phyloP scores from a whole-genome alignment of 2,113 vertebrate species.

The cattle (Bos taurus) region ARS-UCD2.0 NC_037338.1:83806001-83806500 shows the following conservation, averaged over 20 bases:
- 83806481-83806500: too few relatives aligned
- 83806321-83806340: not conserved
- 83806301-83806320: not conserved
- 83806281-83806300: not conserved
- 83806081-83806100: not conserved
- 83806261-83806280: not conserved
- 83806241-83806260: not conserved
- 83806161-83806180: not conserved
- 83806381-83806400: too few relatives aligned
- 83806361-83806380: too few relatives aligned
- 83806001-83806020: not conserved
- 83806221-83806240: not conserved
- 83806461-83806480: too few relatives aligned
- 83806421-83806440: too few relatives aligned
- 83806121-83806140: not conserved
- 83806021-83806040: not conserved
- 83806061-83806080: not conserved
- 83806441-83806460: too few relatives aligned
- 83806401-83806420: too few relatives aligned
- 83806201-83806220: not conserved
- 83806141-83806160: not conserved
- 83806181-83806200: not conserved
- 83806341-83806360: too few relatives aligned
- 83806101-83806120: fast-evolving
- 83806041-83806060: not conserved